Percentiles rank a stretch among this genome's conserved stretches.
Evolutionary conservation across 2,113 vertebrate genomes (phyloP).

Genomic region (Crotalus viridis): DNA sequence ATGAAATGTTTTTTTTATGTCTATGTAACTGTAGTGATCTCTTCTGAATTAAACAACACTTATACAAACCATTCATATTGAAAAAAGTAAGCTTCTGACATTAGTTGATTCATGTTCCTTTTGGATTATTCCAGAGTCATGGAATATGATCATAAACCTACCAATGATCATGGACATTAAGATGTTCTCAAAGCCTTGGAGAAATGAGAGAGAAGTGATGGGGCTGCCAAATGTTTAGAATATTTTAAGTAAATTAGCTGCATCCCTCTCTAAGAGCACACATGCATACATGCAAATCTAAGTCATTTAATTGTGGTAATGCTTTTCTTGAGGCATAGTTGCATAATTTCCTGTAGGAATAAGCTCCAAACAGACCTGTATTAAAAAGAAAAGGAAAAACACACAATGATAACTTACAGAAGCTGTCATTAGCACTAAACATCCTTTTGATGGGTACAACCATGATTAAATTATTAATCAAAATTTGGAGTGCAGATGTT

Average conservation of each 20-base stretch:
- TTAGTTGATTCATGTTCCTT: neutral
- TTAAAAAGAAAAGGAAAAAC: neutral
- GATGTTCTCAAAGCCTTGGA: constrained; percentile 2
- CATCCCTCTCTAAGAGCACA: neutral
- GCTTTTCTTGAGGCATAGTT: neutral
- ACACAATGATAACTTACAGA: constrained; percentile 4
- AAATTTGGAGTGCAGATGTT: constrained; percentile 25
- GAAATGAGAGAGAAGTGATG: neutral
- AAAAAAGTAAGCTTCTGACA: neutral
- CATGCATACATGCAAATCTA: neutral
- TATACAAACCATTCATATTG: neutral
- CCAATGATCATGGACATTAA: constrained; percentile 2
- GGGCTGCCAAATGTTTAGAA: constrained; percentile 1
- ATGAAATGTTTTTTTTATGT: neutral
- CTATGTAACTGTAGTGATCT: neutral
- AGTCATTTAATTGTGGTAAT: neutral
- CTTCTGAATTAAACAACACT: neutral
- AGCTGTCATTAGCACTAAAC: neutral
- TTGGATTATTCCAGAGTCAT: neutral
- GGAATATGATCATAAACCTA: neutral
- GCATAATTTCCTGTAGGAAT: constrained; percentile 2
- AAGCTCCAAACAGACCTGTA: neutral
- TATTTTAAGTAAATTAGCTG: constrained; percentile 12
- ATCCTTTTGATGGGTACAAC: neutral
- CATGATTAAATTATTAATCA: constrained; percentile 33